phyloP scores from a whole-genome alignment of 64 coral and sea anemone species.

The Dendrophyllia cribrosa region DNA sequence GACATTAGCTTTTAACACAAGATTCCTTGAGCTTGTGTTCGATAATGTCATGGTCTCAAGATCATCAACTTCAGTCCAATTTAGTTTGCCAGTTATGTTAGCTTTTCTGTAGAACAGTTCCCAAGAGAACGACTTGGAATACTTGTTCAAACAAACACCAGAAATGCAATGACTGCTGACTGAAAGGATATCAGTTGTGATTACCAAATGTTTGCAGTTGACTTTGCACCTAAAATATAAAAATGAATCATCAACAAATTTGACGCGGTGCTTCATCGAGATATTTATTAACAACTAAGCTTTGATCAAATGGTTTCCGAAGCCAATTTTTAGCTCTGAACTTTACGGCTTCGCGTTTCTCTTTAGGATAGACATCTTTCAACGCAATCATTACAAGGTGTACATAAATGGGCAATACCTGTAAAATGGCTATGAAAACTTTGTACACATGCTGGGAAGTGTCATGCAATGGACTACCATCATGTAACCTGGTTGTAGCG shows the following conservation, averaged over 20 bases:
- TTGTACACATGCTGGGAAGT: too few relatives aligned
- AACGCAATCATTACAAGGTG: too few relatives aligned
- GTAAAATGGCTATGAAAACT: too few relatives aligned
- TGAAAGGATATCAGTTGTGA: slow-evolving; percentile 63
- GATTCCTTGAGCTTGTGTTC: slow-evolving; percentile 6
- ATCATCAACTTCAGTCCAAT: slow-evolving; percentile 26
- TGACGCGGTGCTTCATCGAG: too few relatives aligned
- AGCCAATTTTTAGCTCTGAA: too few relatives aligned
- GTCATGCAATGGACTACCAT: too few relatives aligned
- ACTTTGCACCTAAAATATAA: slow-evolving; percentile 60
- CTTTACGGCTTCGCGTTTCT: too few relatives aligned
- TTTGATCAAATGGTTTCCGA: too few relatives aligned
- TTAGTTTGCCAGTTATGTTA: neutral
- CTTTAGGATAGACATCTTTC: too few relatives aligned
- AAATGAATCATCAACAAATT: neutral
- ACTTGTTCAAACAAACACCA: slow-evolving; percentile 46
- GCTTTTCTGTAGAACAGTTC: slow-evolving; percentile 9
- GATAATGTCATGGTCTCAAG: slow-evolving; percentile 8
- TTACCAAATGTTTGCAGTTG: slow-evolving; percentile 66
- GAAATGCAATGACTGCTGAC: slow-evolving; percentile 43
- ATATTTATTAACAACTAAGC: too few relatives aligned
- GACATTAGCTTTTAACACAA: slow-evolving; percentile 25
- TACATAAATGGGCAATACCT: too few relatives aligned
- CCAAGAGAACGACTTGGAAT: slow-evolving; percentile 22
- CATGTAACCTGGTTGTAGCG: too few relatives aligned